These are phyloP conservation scores for Hormiphora californensis DNA, from an alignment of 37 sponge, comb jelly and placozoan species.

Conservation along the genomic window DNA sequence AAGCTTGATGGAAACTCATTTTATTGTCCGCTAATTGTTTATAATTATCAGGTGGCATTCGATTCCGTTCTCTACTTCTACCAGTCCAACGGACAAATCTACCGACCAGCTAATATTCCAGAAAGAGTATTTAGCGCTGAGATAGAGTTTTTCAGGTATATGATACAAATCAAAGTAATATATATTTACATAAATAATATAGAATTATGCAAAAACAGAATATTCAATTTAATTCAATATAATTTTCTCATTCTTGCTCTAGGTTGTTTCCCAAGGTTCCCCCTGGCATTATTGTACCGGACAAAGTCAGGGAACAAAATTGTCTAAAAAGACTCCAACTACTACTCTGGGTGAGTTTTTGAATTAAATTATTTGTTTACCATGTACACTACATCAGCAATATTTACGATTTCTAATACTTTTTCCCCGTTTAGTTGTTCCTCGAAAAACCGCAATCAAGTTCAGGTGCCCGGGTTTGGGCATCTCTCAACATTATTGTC, in stretches of 20 bases:
- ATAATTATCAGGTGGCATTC: conserved; percentile 54
- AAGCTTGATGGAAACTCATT: not conserved
- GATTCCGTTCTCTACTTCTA: conserved; percentile 52
- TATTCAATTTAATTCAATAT: too few species aligned
- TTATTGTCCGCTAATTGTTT: not conserved
- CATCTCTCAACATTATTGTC: conserved; percentile 35
- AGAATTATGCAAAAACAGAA: too few species aligned
- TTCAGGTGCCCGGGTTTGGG: conserved; percentile 28
- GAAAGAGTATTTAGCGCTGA: conserved; percentile 42
- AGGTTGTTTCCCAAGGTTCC: conserved; percentile 34
- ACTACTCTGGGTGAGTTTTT: conserved; percentile 14
- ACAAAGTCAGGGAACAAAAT: not conserved
- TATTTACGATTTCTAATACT: not conserved
- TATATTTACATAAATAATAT: too few species aligned
- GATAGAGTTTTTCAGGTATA: conserved; percentile 23
- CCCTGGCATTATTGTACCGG: not conserved
- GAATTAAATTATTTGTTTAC: not conserved
- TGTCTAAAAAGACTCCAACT: conserved; percentile 1
- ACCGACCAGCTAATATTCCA: conserved; percentile 32
- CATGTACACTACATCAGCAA: not conserved
- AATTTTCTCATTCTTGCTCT: too few species aligned
- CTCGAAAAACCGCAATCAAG: conserved; percentile 48
- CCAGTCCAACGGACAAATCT: conserved; percentile 18
- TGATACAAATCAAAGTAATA: too few species aligned
- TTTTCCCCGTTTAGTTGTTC: conserved; percentile 2